Percentiles rank a stretch among this genome's conserved stretches.
phyloP scores from a whole-genome alignment of 2,888 invertebrate genomes.

The Mellilla xanthometata region DNA sequence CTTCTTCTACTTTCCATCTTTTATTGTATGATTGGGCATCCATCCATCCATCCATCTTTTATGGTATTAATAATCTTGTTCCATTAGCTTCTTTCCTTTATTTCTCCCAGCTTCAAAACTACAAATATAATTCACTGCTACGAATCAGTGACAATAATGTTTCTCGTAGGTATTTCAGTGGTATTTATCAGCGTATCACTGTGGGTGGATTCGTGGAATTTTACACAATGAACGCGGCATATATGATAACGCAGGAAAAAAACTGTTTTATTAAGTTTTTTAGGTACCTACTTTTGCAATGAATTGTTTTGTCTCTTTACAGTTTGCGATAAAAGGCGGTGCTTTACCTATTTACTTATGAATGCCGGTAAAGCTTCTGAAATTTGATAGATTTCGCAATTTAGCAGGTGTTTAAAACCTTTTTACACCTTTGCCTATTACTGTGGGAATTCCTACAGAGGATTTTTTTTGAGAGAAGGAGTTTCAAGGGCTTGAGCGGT shows the following conservation, averaged over 20 bases:
- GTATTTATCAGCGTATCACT: conserved; percentile 18
- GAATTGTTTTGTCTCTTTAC: no score
- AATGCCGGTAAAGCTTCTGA: conserved; percentile 29
- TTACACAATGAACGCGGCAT: conserved; percentile 31
- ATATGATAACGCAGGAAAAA: conserved; percentile 28
- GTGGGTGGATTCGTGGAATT: conserved; percentile 40
- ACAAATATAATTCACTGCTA: no score
- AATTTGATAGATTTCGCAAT: conserved; percentile 48
- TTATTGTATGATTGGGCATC: no score
- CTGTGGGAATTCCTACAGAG: conserved; percentile 51
- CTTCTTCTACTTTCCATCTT: no score
- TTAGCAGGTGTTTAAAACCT: conserved; percentile 45
- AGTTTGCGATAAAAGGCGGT: no score
- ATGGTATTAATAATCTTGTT: no score
- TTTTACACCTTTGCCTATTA: conserved; percentile 37
- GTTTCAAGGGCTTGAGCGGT: conserved; percentile 33
- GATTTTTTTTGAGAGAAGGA: conserved; percentile 43
- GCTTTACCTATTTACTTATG: not conserved
- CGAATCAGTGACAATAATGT: not conserved
- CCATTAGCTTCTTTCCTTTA: no score
- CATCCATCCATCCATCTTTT: no score
- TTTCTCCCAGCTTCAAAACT: no score
- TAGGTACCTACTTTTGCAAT: not conserved
- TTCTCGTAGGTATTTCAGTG: conserved; percentile 18
- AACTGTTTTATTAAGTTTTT: not conserved